Conservation (phyloP, 1,140 invertebrate genomes). For the Bacillus rossius region DNA sequence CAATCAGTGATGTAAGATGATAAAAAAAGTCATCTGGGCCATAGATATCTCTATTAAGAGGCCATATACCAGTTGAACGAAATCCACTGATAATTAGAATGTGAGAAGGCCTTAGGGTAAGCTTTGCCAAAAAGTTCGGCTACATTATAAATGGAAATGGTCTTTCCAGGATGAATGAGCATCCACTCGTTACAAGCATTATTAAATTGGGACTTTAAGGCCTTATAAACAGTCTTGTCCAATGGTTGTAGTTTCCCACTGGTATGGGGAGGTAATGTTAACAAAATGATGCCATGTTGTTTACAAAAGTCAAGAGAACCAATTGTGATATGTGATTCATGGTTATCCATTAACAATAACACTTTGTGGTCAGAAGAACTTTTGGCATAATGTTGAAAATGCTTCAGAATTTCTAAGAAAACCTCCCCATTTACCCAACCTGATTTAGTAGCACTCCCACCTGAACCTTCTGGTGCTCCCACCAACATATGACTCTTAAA, state of each 20-base stretch:
- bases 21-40: no score
- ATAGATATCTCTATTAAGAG: no score
- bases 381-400: conserved; percentile 36
- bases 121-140: no score
- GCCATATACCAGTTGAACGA: no score
- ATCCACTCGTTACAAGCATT: background rate
- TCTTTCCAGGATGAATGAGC: background rate
- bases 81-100: background rate
- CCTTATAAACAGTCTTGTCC: background rate
- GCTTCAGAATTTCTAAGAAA: conserved; percentile 34
- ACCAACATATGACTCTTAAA: conserved; percentile 33
- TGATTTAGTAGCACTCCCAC: conserved; percentile 29
- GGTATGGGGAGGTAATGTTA: conserved; percentile 35
- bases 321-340: conserved; percentile 32
- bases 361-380: conserved; percentile 31
- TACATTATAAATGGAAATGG: no score
- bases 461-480: conserved; percentile 32
- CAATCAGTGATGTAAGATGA: no score
- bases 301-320: conserved; percentile 29
- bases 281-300: conserved; percentile 34
- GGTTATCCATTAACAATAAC: conserved; percentile 41
- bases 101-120: no score
- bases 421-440: conserved; percentile 37
- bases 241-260: conserved; percentile 16
- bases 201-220: background rate